Evolutionary conservation across 1,140 invertebrate genomes (phyloP), one percentile per base, ranked within the genome.

Genomic region (Philopotamus ludificatus): DNA sequence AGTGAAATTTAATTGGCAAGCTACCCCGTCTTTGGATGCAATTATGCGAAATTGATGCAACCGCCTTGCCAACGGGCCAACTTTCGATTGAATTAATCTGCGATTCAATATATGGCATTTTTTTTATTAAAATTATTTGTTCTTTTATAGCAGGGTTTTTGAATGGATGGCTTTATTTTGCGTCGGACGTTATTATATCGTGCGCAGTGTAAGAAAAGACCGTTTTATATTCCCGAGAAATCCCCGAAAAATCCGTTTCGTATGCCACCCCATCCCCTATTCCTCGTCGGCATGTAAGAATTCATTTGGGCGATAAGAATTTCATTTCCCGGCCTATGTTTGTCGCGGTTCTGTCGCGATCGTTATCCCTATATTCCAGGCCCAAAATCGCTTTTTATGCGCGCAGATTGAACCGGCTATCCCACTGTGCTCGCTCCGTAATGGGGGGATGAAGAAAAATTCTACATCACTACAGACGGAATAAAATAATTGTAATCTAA

Each of bases 291-390:
- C 67, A 66, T 66, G 60, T 66, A 70, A 70, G 67, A 66, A 70
- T 66, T 66, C 67, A 70, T 66, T 66, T 70, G 60, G 47, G 51
- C 67, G 67, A 70, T 70, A 70, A 70, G 67, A 66, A 66, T 70
- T 70, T 70, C 64, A 70, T 70, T 70, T 70, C 67, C 67, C 64
- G 63, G 47, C 34, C 59, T 39, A 59, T 53, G 59, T 68, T 68
- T 65, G 58, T 65, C 50, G 28, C 50, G 53, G 57, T 54, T 60
- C 62, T 20, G 66, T 50, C 23, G 51, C 59, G 67, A 68, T 68
- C 59, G 55, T 68, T 68, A 68, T 68, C 67, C 63, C 50, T 16
- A n/a, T n/a, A n/a, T 23, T 45, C 57, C 18, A 23, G 44, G 44
- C 2, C 44, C 41, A 34, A 49, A 60, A 60, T 60, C 57, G 55